Evolutionary conservation across 1,140 invertebrate species (phyloP).

Genomic region (Drosophila aff.): DNA sequence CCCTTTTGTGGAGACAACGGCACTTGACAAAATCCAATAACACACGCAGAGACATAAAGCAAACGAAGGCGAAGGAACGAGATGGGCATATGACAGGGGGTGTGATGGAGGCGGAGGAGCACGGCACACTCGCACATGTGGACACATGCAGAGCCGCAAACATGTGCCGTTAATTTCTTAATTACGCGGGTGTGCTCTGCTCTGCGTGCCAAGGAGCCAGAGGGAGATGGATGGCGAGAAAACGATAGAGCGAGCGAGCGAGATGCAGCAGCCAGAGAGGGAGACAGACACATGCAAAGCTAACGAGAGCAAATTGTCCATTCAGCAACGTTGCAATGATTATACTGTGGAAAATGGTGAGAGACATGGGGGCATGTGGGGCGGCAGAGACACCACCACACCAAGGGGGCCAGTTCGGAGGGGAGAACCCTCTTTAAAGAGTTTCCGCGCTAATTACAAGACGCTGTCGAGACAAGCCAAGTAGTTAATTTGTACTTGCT

Average conservation of each 20-base stretch:
- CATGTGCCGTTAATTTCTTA: slow-evolving; percentile 82
- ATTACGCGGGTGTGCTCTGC: slow-evolving; percentile 71
- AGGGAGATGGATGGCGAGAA: slow-evolving; percentile 7
- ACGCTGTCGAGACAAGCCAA: slow-evolving; percentile 71
- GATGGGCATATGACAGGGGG: slow-evolving; percentile 11
- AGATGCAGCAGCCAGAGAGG: slow-evolving; percentile 27
- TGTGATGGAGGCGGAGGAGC: slow-evolving; percentile 2
- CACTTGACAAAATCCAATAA: slow-evolving; percentile 77
- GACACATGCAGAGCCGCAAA: slow-evolving; percentile 64
- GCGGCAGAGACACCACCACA: background rate
- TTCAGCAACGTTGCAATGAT: slow-evolving; percentile 57
- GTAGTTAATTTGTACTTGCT: slow-evolving; percentile 77
- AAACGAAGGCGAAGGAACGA: slow-evolving; percentile 2
- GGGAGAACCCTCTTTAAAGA: slow-evolving; percentile 45
- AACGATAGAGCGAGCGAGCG: slow-evolving; percentile 13
- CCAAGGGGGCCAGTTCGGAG: background rate
- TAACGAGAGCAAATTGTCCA: slow-evolving; percentile 63
- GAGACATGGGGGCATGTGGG: background rate
- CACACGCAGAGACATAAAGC: slow-evolving; percentile 22
- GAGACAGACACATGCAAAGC: slow-evolving; percentile 37
- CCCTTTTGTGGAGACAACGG: slow-evolving; percentile 61
- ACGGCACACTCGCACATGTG: slow-evolving; percentile 35
- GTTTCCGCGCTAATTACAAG: slow-evolving; percentile 78
- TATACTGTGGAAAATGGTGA: slow-evolving; percentile 30
- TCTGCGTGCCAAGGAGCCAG: slow-evolving; percentile 24